A percentile compares a stretch with the other conserved stretches of the same genome.
These are phyloP conservation scores for Podarcis muralis DNA, from an alignment of 2,113 vertebrate species.

Conservation along the genomic window DNA sequence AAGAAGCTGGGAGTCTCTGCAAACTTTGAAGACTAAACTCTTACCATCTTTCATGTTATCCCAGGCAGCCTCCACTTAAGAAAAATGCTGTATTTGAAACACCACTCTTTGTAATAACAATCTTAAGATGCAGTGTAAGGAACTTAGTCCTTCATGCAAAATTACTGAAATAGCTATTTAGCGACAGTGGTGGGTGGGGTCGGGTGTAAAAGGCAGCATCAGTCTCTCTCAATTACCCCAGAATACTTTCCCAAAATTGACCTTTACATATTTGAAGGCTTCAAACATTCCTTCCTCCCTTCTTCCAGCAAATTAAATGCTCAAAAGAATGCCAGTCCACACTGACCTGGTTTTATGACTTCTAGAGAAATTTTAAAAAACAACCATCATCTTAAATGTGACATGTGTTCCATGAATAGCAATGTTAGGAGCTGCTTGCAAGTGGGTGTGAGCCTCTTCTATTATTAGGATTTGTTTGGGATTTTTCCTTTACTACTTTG, in stretches of 20 bases:
- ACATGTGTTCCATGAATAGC: no score
- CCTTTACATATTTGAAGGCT: no score
- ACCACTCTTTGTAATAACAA: background rate
- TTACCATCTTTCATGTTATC: conserved; percentile 11
- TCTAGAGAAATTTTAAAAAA: no score
- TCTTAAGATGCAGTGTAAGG: conserved; percentile 30
- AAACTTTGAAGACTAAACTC: background rate
- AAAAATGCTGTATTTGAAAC: conserved; percentile 14
- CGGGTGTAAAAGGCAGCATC: background rate
- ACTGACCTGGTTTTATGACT: no score
- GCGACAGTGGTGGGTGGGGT: conserved; percentile 5
- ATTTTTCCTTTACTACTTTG: conserved; percentile 11
- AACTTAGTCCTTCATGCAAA: conserved; percentile 9
- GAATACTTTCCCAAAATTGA: no score
- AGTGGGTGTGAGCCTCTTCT: background rate
- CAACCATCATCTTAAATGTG: no score
- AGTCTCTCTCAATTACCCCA: no score
- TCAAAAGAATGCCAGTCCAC: no score
- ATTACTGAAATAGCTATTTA: conserved; percentile 17
- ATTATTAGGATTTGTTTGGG: background rate
- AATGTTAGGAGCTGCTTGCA: no score
- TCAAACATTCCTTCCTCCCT: no score
- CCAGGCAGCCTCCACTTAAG: background rate
- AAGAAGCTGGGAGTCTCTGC: background rate
- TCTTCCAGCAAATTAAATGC: no score